phyloP scores from a whole-genome alignment of 2,113 vertebrate species.

The Anthoscopus minutus region DNA sequence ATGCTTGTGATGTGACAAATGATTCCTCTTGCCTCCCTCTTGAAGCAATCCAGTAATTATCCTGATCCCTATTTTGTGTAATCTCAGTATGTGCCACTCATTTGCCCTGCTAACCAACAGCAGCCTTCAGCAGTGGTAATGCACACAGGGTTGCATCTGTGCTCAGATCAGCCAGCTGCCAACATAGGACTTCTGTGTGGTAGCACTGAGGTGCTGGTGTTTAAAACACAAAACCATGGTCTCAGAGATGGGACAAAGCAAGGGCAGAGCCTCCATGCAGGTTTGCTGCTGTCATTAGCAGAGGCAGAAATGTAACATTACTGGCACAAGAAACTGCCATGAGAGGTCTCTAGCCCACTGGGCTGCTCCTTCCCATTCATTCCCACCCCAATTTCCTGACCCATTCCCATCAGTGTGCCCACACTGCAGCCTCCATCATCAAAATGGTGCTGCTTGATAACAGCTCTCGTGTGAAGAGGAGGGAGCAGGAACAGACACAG shows the following conservation, averaged over 20 bases:
- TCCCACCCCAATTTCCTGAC: not conserved
- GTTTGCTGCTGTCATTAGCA: not conserved
- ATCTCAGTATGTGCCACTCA: not conserved
- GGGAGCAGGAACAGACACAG: not conserved
- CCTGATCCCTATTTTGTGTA: not conserved
- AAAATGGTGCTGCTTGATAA: not conserved
- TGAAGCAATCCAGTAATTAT: constrained; percentile 9
- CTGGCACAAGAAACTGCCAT: not conserved
- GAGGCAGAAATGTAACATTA: not conserved
- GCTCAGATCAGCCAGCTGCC: not conserved
- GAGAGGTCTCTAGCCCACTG: not conserved
- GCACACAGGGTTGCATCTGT: fast-evolving
- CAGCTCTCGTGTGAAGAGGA: not conserved
- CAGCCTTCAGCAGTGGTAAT: not conserved
- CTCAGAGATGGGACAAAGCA: not conserved
- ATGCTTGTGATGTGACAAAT: not conserved
- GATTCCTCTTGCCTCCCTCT: not conserved
- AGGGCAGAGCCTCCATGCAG: not conserved
- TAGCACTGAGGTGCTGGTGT: not conserved
- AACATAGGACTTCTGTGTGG: fast-evolving
- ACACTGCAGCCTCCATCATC: not conserved
- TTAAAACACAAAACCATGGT: not conserved
- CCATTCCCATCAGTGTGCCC: fast-evolving
- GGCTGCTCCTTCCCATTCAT: not conserved
- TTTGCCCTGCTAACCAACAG: not conserved